These are phyloP conservation scores for Agonum fuliginosum DNA, from an alignment of 2,888 invertebrate species.

Conservation along the genomic window DNA sequence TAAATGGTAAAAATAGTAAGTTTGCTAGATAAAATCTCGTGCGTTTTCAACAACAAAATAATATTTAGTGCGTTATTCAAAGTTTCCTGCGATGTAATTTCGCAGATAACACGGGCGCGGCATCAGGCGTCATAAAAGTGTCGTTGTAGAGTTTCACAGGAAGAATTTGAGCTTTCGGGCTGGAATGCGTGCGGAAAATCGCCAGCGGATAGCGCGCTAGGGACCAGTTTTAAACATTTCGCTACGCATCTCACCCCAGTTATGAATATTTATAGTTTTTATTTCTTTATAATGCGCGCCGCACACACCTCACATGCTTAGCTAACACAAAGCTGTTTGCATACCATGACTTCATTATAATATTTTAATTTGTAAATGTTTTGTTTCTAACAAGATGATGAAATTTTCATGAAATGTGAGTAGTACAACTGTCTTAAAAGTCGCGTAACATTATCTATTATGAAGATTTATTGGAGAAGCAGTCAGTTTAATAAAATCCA, in stretches of 20 bases:
- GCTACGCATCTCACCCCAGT: constrained; percentile 23
- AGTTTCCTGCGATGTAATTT: constrained; percentile 2
- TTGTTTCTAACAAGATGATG: background rate
- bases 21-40: too few relatives aligned
- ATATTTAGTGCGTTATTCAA: constrained; percentile 11
- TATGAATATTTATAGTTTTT: constrained; percentile 58
- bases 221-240: constrained; percentile 41
- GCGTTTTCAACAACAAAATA: background rate
- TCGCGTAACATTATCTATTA: too few relatives aligned
- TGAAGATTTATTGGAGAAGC: too few relatives aligned
- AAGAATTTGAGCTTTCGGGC: too few relatives aligned
- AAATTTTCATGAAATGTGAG: too few relatives aligned
- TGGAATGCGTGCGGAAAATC: constrained; percentile 32
- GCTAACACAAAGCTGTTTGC: background rate
- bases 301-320: constrained; percentile 8
- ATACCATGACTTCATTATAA: background rate
- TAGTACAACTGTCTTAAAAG: too few relatives aligned
- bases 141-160: constrained; percentile 23
- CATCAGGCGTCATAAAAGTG: constrained; percentile 41
- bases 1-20: too few relatives aligned
- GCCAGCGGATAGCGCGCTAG: constrained; percentile 23
- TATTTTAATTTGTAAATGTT: background rate
- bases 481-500: too few relatives aligned
- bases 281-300: constrained; percentile 41
- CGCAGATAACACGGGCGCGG: constrained; percentile 20